Conservation (phyloP, 2,888 invertebrate species). For the Zhuqinia jingwanae region DNA sequence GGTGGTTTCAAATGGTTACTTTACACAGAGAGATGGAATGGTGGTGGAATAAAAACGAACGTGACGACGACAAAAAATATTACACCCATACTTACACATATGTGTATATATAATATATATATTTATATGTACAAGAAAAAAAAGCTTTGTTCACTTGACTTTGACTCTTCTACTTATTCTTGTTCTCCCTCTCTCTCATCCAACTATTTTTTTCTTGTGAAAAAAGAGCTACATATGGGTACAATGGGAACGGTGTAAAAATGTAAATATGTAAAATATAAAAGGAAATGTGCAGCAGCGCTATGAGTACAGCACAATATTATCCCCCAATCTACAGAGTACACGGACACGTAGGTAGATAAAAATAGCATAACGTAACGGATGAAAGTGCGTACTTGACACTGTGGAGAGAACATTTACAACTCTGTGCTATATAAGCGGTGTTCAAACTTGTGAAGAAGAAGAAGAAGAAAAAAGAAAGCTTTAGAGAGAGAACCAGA, state of each 20-base stretch:
- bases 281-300: background rate
- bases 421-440: too few relatives aligned
- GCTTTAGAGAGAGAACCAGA: background rate
- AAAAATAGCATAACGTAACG: too few relatives aligned
- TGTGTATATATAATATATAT: background rate
- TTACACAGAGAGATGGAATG: background rate
- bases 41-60: background rate
- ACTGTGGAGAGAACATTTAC: too few relatives aligned
- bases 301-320: background rate
- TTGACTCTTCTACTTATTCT: background rate
- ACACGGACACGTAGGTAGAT: too few relatives aligned
- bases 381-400: too few relatives aligned
- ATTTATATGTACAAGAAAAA: background rate
- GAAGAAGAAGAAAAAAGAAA: background rate
- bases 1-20: too few relatives aligned
- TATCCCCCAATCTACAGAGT: too few relatives aligned
- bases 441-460: background rate
- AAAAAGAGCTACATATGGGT: background rate
- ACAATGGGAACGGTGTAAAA: background rate
- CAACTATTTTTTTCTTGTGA: background rate
- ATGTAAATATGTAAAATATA: conserved; percentile 30
- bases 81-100: background rate
- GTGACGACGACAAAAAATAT: conserved; percentile 1
- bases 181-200: too few relatives aligned
- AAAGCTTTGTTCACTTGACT: background rate